Evolutionary conservation across 1,140 invertebrate species (phyloP).

Genomic region (Formica exsecta): DNA sequence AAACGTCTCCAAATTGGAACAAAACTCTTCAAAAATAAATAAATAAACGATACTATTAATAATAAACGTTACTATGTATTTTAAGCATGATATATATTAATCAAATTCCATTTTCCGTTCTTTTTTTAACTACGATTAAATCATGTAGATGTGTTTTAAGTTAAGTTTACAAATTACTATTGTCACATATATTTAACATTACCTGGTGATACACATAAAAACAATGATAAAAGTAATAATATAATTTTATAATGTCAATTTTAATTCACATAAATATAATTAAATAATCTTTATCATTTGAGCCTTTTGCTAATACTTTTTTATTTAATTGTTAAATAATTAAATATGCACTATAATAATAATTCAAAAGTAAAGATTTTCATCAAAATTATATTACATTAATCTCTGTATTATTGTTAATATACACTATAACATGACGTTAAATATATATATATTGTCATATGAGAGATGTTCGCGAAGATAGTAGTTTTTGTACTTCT

Average conservation of each 20-base stretch:
- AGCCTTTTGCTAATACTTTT: too few relatives aligned
- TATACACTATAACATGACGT: background rate
- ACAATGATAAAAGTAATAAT: background rate
- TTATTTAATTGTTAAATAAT: too few relatives aligned
- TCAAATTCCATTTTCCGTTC: background rate
- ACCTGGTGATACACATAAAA: background rate
- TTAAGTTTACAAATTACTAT: slow-evolving; percentile 21
- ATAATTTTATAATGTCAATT: background rate
- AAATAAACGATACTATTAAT: background rate
- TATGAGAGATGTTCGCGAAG: background rate
- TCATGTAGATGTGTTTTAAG: background rate
- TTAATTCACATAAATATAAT: background rate
- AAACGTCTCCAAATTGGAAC: background rate
- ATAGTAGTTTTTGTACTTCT: background rate
- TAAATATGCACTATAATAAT: background rate
- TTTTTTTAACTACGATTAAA: background rate
- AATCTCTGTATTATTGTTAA: background rate
- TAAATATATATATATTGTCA: background rate
- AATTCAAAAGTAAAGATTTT: background rate
- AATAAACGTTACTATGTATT: background rate
- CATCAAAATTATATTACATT: too few relatives aligned
- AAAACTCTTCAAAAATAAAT: background rate
- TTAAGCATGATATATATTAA: background rate
- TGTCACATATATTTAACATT: background rate
- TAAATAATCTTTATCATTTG: too few relatives aligned